A percentile compares a stretch with the other conserved stretches of the same genome.
Conservation (phyloP, 2,888 invertebrate species). For the Hecatera dysodea region DNA sequence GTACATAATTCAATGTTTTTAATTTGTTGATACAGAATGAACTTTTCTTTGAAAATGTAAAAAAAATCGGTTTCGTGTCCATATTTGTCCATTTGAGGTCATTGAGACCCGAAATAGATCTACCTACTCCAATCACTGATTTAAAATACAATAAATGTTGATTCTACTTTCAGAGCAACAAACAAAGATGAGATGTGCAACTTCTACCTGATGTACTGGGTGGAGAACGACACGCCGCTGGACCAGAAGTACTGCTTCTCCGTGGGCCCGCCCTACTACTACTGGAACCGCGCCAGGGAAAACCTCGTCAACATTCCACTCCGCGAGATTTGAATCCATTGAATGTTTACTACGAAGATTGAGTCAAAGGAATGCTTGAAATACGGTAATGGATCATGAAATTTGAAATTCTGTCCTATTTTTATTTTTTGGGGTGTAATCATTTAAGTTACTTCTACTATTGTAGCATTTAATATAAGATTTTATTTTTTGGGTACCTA, state of each 20-base stretch:
- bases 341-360: slow-evolving; percentile 5
- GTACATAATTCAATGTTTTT: too few relatives aligned
- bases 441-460: slow-evolving; percentile 16
- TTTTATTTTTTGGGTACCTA: not conserved
- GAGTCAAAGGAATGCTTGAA: slow-evolving; percentile 6
- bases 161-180: slow-evolving; percentile 92
- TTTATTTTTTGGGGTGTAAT: not conserved
- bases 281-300: slow-evolving; percentile 93
- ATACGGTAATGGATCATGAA: slow-evolving; percentile 53
- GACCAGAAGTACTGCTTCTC: slow-evolving; percentile 96
- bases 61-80: too few relatives aligned
- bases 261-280: slow-evolving; percentile 95
- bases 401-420: slow-evolving; percentile 12
- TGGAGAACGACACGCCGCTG: slow-evolving; percentile 94
- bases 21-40: too few relatives aligned
- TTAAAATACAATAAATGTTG: not conserved
- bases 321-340: slow-evolving; percentile 81
- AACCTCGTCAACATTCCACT: slow-evolving; percentile 94
- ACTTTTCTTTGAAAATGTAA: too few relatives aligned
- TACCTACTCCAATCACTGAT: too few relatives aligned
- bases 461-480: slow-evolving; percentile 4
- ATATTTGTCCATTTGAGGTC: too few relatives aligned
- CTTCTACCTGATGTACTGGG: slow-evolving; percentile 98
- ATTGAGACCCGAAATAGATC: too few relatives aligned
- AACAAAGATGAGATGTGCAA: slow-evolving; percentile 98